These are phyloP conservation scores for Drosophila tropicalis DNA, from an alignment of 1,140 invertebrate species.

Conservation along the genomic window DNA sequence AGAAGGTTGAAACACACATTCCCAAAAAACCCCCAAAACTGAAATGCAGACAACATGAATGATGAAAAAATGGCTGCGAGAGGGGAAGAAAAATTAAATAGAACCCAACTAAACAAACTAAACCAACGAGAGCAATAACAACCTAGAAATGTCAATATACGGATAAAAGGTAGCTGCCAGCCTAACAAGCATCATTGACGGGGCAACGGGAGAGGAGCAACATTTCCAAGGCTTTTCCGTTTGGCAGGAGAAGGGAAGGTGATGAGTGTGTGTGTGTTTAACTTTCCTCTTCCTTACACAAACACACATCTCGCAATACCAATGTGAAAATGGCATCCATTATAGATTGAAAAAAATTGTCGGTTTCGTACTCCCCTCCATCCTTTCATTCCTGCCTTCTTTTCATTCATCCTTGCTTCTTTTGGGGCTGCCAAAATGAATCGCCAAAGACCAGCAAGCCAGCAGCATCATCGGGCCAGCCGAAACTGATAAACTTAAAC, in stretches of 20 bases:
- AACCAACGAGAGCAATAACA: slow-evolving; percentile 11
- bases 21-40: not conserved
- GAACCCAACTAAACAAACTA: not conserved
- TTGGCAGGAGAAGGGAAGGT: not conserved
- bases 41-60: slow-evolving; percentile 13
- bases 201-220: not conserved
- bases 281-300: slow-evolving; percentile 45
- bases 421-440: slow-evolving; percentile 31
- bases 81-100: slow-evolving; percentile 2
- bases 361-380: not conserved
- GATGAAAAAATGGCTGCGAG: not conserved
- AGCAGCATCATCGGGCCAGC: not conserved
- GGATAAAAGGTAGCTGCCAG: slow-evolving; percentile 30
- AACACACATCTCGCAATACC: slow-evolving; percentile 22
- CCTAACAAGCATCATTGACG: slow-evolving; percentile 24
- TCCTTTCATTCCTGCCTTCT: not conserved
- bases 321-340: slow-evolving; percentile 28
- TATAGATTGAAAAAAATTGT: slow-evolving; percentile 42
- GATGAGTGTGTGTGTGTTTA: slow-evolving; percentile 29
- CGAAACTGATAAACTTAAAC: slow-evolving; percentile 18
- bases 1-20: not conserved
- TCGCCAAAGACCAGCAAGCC: slow-evolving; percentile 25
- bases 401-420: slow-evolving; percentile 9
- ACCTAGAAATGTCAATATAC: slow-evolving; percentile 55
- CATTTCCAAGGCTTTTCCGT: slow-evolving; percentile 45